Base-by-base conservation (phyloP, 1,140 invertebrate species). In the Drosophila micromelanica region DNA sequence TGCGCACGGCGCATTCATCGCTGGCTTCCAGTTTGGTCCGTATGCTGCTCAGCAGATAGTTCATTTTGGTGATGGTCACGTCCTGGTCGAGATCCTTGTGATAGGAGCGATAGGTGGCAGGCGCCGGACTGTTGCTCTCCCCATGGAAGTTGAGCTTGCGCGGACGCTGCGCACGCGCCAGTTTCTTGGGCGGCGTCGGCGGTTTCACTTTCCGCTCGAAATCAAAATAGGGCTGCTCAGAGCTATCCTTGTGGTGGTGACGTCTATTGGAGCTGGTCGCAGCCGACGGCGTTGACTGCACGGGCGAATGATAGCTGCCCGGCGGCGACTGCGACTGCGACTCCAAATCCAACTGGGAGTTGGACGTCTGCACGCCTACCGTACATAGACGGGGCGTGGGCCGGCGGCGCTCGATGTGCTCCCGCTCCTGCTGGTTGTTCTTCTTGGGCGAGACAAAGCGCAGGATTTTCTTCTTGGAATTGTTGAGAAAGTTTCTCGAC, bases 391-490 rank as follows among this genome's bases (percentile, higher is more conserved):
- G 57, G 0, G 78, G 68, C 0, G 73, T 35, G n/a, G 51, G 40
- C 12, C 40, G 45, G 0, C 55, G 17, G 9, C 63, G 46, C 3
- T 38, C 35, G 3, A 0, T 30, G 3, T 48, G 67, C 60, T 62
- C 13, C 3, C 9, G 20, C 0, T 38, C 52, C 7, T 48, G 12
- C 15, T 77, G 73, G 65, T 89, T 89, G 0, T 51, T 52, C 45
- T 91, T 91, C 61, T 91, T 91, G 1, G 90, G 90, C 5, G 90
- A 90, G 5, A 91, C 90, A 45, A 91, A 84, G 5, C 90, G 74
- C 7, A 91, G 48, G 27, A 91, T 90, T 70, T 91, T 92, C 17
- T 89, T 91, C 48, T 90, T 91, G 0, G 91, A 92, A 42, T 73
- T 76, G 12, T 84, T 86, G 0, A 91, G 73, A 56, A 91, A 89